A percentile compares a stretch with the other conserved stretches of the same genome.
phyloP scores from a whole-genome alignment of 2,888 invertebrate species.

The Melieria crassipennis region DNA sequence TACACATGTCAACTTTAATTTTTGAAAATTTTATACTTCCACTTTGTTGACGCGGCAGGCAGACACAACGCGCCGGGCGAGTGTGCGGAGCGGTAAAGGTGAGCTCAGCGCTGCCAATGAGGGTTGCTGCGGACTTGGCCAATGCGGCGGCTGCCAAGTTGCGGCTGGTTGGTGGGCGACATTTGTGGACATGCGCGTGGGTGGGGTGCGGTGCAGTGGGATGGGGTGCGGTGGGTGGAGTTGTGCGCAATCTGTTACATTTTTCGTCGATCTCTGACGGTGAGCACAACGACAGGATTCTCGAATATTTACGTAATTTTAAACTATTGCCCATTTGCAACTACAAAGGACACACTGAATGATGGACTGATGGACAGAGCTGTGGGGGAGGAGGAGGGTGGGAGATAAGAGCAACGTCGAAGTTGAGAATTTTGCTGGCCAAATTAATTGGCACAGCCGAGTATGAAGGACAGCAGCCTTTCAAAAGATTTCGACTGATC shows the following conservation, averaged over 20 bases:
- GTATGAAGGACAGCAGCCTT: too few species aligned
- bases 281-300: too few species aligned
- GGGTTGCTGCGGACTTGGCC: constrained; percentile 15
- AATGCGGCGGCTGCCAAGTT: constrained; percentile 15
- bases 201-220: not conserved
- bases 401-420: too few species aligned
- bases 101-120: constrained; percentile 7
- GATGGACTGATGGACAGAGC: too few species aligned
- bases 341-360: too few species aligned
- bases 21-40: constrained; percentile 40
- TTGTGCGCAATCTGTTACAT: constrained; percentile 31
- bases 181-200: not conserved
- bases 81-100: not conserved
- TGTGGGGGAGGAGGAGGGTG: too few species aligned
- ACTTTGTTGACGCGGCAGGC: constrained; percentile 2
- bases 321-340: too few species aligned
- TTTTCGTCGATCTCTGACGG: constrained; percentile 2
- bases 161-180: constrained; percentile 21
- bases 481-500: too few species aligned
- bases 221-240: constrained; percentile 18
- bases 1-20: constrained; percentile 66
- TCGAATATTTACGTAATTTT: too few species aligned
- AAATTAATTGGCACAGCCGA: too few species aligned
- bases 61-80: not conserved
- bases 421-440: too few species aligned